phyloP scores from a whole-genome alignment of 2,797 vertebrate species.

The Chloroceryle inda region DNA sequence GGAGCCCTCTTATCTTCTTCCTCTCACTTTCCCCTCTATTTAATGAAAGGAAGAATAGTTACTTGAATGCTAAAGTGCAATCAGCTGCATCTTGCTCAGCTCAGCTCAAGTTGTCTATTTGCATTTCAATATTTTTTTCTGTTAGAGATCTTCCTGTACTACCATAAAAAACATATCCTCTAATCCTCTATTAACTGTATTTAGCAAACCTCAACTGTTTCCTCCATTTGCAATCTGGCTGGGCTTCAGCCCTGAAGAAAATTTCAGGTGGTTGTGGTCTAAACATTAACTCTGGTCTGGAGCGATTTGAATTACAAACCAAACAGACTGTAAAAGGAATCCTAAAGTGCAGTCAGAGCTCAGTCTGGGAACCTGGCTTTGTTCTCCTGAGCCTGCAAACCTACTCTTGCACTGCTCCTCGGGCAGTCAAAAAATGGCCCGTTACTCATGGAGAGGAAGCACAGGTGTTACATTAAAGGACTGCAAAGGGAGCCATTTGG shows the following conservation, averaged over 20 bases:
- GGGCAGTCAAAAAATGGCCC: conserved; percentile 50
- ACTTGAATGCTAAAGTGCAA: not conserved
- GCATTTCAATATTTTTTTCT: conserved; percentile 66
- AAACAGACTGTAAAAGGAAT: conserved; percentile 71
- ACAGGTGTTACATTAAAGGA: conserved; percentile 74
- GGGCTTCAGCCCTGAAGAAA: conserved; percentile 69
- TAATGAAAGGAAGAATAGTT: conserved; percentile 11
- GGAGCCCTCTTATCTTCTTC: not conserved
- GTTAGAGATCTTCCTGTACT: conserved; percentile 54
- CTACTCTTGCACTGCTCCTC: conserved; percentile 35
- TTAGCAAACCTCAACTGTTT: conserved; percentile 77
- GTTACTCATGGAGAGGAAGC: conserved; percentile 56
- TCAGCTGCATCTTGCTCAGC: not conserved
- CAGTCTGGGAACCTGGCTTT: conserved; percentile 68
- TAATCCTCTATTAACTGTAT: conserved; percentile 74
- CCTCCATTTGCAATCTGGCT: conserved; percentile 65
- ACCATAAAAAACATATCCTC: conserved; percentile 65
- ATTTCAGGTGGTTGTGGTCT: conserved; percentile 75
- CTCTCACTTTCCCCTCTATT: not conserved
- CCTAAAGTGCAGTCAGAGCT: conserved; percentile 57
- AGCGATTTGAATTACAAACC: conserved; percentile 74
- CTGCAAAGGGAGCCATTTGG: conserved; percentile 63
- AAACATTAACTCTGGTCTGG: conserved; percentile 70
- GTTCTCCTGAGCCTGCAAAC: conserved; percentile 71
- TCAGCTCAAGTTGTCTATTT: conserved; percentile 15